Evolutionary conservation across 92 coral and sea anemone species (phyloP).

Genomic region (Heliopora coerulea): DNA sequence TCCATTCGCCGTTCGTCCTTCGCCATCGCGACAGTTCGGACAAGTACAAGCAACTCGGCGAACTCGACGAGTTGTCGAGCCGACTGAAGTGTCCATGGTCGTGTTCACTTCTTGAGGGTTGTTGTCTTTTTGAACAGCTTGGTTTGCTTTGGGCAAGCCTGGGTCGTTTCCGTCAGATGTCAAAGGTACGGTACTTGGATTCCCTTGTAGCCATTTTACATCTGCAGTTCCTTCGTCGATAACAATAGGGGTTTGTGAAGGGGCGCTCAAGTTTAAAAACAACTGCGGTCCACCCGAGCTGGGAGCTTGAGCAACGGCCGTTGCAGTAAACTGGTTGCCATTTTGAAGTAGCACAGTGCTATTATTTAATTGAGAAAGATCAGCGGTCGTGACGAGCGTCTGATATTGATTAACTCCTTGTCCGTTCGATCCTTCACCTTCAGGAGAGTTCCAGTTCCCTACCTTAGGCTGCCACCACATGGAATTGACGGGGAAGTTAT

Average conservation of each 20-base stretch:
- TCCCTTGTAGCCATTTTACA: conserved; percentile 10
- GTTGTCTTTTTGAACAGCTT: conserved; percentile 5
- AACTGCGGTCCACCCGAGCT: conserved; percentile 7
- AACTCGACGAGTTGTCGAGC: conserved; percentile 68
- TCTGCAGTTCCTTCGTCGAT: conserved; percentile 9
- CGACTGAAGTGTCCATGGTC: neutral
- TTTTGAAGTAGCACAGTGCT: conserved; percentile 6
- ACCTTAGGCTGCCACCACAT: conserved; percentile 90
- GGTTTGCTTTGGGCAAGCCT: neutral
- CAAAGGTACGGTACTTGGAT: conserved; percentile 45
- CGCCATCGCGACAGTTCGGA: conserved; percentile 98
- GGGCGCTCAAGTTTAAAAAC: conserved; percentile 2
- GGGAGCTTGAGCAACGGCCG: conserved; percentile 4
- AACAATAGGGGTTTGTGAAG: conserved; percentile 26
- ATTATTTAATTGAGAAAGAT: neutral
- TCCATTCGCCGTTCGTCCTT: conserved; percentile 95
- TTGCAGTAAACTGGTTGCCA: conserved; percentile 29
- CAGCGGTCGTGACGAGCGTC: conserved; percentile 49
- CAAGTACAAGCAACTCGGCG: conserved; percentile 99
- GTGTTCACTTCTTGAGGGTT: neutral
- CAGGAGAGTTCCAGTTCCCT: conserved; percentile 62
- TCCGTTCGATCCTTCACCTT: conserved; percentile 65
- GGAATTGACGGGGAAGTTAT: conserved; percentile 37
- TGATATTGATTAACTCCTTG: conserved; percentile 79
- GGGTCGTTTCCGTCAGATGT: conserved; percentile 32